Evolutionary conservation across 2,797 vertebrate species (phyloP), one percentile per base, ranked within the genome.

Genomic region (Pangasius mekongensis): DNA sequence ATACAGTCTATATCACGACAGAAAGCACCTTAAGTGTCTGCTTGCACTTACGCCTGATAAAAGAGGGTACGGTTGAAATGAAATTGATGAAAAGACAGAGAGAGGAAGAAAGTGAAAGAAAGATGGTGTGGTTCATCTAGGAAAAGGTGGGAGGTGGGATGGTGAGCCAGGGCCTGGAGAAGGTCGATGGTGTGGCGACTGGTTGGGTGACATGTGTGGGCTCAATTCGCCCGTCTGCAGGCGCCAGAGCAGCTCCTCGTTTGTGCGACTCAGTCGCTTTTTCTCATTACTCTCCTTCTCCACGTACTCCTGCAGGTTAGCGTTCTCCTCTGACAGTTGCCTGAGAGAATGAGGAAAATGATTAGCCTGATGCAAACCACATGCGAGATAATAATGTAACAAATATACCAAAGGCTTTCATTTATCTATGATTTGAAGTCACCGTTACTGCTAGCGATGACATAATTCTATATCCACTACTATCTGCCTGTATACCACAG

Each of bases 221-320:
- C 98, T 99, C 80, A 97, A 93, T 0, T 99, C 98, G 33, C 97
- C 96, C 0, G 97, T 97, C 94, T 99, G 98, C n/a, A 99, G 97
- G 83, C 98, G 98, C 99, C 98, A 99, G 89, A 99, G 94, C 87
- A 99, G 96, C 91, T 99, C 98, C 94, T 99, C 98, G 0, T 99
- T 99, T 82, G 95, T 99, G 86, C 97, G 96, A 93, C 98, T 99
- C 91, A 99, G 91, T 5, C 98, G 96, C 94, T 99, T 99, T 95
- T 99, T 99, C 93, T 99, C 98, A 43, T 98, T 97, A 91, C 96
- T 97, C 93, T 99, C 99, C 92, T 98, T 98, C 94, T 98, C 98
- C 60, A 99, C 97, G 0, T 98, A 91, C 86, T 98, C 98, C 64
- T 99, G 98, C 90, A 99, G 96, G 91, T 98, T 99, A 20, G 98